phyloP scores from a whole-genome alignment of 1,140 invertebrate genomes.

The Drosophila bifasciata region DNA sequence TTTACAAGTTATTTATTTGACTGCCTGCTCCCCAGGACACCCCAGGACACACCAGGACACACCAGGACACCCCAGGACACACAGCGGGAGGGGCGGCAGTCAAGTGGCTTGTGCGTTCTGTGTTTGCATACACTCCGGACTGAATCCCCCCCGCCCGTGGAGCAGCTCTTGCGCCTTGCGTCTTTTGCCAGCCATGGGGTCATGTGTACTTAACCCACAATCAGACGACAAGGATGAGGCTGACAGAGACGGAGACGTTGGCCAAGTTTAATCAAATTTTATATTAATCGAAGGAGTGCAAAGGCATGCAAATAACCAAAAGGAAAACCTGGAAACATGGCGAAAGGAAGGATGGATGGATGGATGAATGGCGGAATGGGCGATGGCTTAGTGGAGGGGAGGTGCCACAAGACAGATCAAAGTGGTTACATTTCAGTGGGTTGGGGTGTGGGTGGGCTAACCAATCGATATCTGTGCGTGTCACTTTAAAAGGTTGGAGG shows the following conservation, averaged over 20 bases:
- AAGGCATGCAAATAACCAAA: constrained; percentile 77
- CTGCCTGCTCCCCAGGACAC: constrained; percentile 41
- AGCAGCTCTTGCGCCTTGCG: constrained; percentile 39
- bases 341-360: background rate
- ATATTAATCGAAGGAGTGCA: constrained; percentile 81
- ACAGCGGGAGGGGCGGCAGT: constrained; percentile 21
- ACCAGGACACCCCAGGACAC: background rate
- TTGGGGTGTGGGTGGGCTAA: background rate
- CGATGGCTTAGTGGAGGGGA: background rate
- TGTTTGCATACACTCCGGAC: constrained; percentile 40
- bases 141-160: constrained; percentile 32
- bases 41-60: constrained; percentile 11
- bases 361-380: background rate
- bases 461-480: constrained; percentile 54
- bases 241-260: constrained; percentile 16
- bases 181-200: constrained; percentile 59
- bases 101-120: constrained; percentile 50
- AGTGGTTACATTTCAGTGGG: constrained; percentile 29
- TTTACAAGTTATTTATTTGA: constrained; percentile 83
- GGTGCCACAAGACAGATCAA: constrained; percentile 28
- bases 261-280: constrained; percentile 82
- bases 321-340: constrained; percentile 49
- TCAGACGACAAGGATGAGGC: constrained; percentile 11
- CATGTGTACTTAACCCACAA: constrained; percentile 80
- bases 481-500: constrained; percentile 52